Evolutionary conservation across 1,140 invertebrate genomes (phyloP), one percentile per base, ranked within the genome.

Genomic region (Anoplophora glabripennis): DNA sequence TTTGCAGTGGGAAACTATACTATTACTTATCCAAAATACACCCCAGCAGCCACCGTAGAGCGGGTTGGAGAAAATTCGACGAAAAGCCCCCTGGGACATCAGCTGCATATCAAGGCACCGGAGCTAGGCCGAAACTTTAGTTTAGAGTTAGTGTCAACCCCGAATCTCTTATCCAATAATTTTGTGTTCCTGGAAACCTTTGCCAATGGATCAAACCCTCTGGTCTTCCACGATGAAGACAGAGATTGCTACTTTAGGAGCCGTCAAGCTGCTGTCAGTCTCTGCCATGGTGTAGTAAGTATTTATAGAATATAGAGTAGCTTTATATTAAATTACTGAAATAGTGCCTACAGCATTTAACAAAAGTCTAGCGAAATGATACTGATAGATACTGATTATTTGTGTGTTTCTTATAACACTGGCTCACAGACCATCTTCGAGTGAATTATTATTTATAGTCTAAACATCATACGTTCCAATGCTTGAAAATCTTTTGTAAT

Each of bases 281-380:
- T 70, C 7, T 75, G 73, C 33, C 57, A 72, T 46, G 72, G 69
- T 48, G 57, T 75, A 56, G 74, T 75, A 64, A 70, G 74, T 69
- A 42, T 44, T n/a, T 40, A 40, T 37, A 8, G 36, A 37, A 37
- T 37, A n/a, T n/a, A 37, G 36, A 40, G 14, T 40, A 11, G 3
- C 14, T 40, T 3, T 3, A 40, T 40, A 14, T 40, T 40, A 1
- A 3, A 14, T 40, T n/a, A n/a, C n/a, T n/a, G n/a, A n/a, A n/a
- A n/a, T n/a, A n/a, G n/a, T n/a, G n/a, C n/a, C n/a, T n/a, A n/a
- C 14, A 40, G 11, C 14, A 4, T 40, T 40, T n/a, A 37, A n/a
- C n/a, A n/a, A n/a, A 8, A 37, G n/a, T n/a, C 2, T n/a, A 40
- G 11, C 38, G 38, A 40, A 11, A 40, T n/a, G n/a, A n/a, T n/a